Conservation (phyloP, 1,140 invertebrate species). For the Charaxes varanes region DNA sequence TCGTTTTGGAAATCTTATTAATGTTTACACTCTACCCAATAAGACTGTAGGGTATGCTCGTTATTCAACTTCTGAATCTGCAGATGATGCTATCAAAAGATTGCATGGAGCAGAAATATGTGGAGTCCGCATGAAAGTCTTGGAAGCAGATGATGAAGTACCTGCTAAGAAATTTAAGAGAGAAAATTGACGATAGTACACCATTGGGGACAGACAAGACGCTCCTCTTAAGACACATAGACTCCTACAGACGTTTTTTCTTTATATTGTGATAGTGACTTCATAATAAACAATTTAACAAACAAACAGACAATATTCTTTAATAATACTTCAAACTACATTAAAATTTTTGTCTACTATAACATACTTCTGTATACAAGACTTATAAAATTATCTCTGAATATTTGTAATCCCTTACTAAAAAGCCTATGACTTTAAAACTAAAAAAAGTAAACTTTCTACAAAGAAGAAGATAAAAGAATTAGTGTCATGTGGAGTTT, state of each 20-base stretch:
- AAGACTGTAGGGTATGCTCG: constrained; percentile 94
- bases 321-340: background rate
- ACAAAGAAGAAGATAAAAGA: no score
- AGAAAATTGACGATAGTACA: constrained; percentile 23
- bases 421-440: no score
- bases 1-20: constrained; percentile 92
- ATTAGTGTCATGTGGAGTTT: no score
- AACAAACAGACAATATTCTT: constrained; percentile 19
- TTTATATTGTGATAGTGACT: constrained; percentile 6
- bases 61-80: constrained; percentile 85
- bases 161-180: constrained; percentile 37
- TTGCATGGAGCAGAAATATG: constrained; percentile 57
- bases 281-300: constrained; percentile 16
- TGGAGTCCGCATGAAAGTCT: constrained; percentile 50
- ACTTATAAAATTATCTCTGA: no score
- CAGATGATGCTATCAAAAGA: constrained; percentile 75
- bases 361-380: no score
- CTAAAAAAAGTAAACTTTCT: no score
- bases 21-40: constrained; percentile 91
- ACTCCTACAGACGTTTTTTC: constrained; percentile 9
- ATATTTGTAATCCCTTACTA: no score
- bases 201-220: constrained; percentile 26
- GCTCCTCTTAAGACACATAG: constrained; percentile 11
- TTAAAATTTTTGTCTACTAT: no score
- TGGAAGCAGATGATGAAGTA: constrained; percentile 46